phyloP scores from a whole-genome alignment of 2,888 invertebrate genomes.

The Copidosoma aretas region DNA sequence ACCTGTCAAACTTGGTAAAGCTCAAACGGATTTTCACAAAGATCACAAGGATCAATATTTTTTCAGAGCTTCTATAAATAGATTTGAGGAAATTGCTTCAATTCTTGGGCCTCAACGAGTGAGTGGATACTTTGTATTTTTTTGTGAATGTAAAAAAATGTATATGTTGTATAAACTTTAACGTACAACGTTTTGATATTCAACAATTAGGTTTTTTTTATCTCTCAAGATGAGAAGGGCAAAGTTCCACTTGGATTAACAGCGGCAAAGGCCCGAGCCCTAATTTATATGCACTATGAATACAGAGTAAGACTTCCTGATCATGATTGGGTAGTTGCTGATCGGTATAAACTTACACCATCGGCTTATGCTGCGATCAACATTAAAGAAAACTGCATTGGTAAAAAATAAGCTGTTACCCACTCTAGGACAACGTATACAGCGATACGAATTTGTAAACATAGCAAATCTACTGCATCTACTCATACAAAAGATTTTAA shows the following conservation, averaged over 20 bases:
- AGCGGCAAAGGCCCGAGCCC: not conserved
- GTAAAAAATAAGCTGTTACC: conserved; percentile 51
- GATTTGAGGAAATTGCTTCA: not conserved
- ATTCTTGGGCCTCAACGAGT: not conserved
- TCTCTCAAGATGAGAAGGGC: not conserved
- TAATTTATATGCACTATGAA: not conserved
- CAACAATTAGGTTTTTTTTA: not conserved
- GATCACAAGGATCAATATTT: not conserved
- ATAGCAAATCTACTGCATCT: conserved; percentile 46
- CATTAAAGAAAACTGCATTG: conserved; percentile 32
- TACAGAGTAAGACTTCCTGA: too few relatives aligned
- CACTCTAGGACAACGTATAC: conserved; percentile 57
- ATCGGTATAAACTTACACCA: too few relatives aligned
- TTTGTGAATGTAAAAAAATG: not conserved
- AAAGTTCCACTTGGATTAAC: not conserved
- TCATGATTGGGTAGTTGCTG: too few relatives aligned
- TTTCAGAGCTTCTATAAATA: not conserved
- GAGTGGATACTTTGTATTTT: not conserved
- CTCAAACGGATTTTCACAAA: not conserved
- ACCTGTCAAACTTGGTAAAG: not conserved
- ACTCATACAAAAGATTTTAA: conserved; percentile 42
- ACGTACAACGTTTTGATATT: not conserved
- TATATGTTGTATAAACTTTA: not conserved
- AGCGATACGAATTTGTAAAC: conserved; percentile 51
- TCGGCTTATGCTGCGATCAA: not conserved